These are phyloP conservation scores for Synergus gifuensis DNA, from an alignment of 2,888 invertebrate species.

Conservation along the genomic window DNA sequence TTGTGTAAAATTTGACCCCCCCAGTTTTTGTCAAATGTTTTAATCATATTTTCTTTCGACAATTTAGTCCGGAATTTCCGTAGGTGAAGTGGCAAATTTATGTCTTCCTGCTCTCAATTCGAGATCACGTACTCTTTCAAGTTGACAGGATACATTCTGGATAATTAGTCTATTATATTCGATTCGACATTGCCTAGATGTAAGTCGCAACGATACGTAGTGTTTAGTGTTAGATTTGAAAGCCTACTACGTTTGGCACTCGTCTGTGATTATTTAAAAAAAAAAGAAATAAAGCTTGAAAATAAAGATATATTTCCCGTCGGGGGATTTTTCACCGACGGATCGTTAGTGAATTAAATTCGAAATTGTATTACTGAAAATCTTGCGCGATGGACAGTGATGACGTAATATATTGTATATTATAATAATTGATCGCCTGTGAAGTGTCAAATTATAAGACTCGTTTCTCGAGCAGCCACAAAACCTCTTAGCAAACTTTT, in stretches of 20 bases:
- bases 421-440: slow-evolving; percentile 36
- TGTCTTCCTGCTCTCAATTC: slow-evolving; percentile 52
- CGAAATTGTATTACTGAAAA: slow-evolving; percentile 34
- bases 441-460: slow-evolving; percentile 24
- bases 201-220: slow-evolving; percentile 51
- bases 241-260: slow-evolving; percentile 69
- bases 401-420: slow-evolving; percentile 37
- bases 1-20: too few relatives aligned
- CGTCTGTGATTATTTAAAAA: slow-evolving; percentile 67
- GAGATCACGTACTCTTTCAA: slow-evolving; percentile 26
- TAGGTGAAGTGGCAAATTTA: slow-evolving; percentile 47
- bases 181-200: slow-evolving; percentile 33
- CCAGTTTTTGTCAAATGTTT: too few relatives aligned
- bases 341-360: slow-evolving; percentile 39
- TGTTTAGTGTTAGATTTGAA: slow-evolving; percentile 61
- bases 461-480: slow-evolving; percentile 38
- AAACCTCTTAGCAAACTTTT: neutral
- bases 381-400: neutral
- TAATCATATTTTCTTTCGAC: neutral
- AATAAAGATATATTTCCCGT: slow-evolving; percentile 42
- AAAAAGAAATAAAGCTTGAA: slow-evolving; percentile 53
- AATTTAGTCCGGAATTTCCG: neutral
- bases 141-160: slow-evolving; percentile 11
- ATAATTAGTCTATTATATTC: slow-evolving; percentile 35
- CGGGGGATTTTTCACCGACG: neutral